Evolutionary conservation across 1,140 invertebrate species (phyloP).

Genomic region (Latrodectus geometricus): DNA sequence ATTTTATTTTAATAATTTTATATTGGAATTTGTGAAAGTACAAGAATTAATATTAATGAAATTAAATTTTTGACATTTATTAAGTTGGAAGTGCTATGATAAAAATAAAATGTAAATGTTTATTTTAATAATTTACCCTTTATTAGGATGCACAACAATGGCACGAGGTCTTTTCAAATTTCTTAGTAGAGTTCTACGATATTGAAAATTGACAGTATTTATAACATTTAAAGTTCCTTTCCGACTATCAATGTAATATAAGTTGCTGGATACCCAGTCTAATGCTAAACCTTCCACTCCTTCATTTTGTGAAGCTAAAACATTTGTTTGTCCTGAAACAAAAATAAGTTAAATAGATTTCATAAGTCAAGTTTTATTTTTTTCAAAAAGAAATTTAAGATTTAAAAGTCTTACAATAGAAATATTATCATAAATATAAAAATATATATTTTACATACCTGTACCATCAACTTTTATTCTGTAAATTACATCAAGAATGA

Average conservation of each 20-base stretch:
- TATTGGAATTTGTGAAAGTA: background rate
- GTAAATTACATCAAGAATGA: slow-evolving; percentile 96
- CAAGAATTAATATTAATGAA: background rate
- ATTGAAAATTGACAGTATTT: slow-evolving; percentile 85
- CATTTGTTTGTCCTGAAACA: slow-evolving; percentile 82
- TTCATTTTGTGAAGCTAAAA: slow-evolving; percentile 95
- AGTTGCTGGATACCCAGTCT: slow-evolving; percentile 96
- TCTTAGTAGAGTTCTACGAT: slow-evolving; percentile 85
- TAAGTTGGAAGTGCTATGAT: background rate
- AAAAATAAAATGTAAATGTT: background rate
- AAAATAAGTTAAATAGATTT: slow-evolving; percentile 4
- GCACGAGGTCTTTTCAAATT: slow-evolving; percentile 92
- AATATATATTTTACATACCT: slow-evolving; percentile 68
- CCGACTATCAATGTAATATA: slow-evolving; percentile 97
- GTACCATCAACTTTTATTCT: slow-evolving; percentile 89
- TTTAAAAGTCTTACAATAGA: too few species aligned
- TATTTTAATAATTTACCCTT: slow-evolving; percentile 74
- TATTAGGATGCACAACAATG: slow-evolving; percentile 95
- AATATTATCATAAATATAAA: too few species aligned
- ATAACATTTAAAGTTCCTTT: slow-evolving; percentile 96
- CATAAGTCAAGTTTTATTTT: too few species aligned
- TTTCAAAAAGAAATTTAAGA: too few species aligned
- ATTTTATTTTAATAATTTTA: background rate
- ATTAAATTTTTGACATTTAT: background rate
- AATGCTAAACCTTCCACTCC: slow-evolving; percentile 96